These are phyloP conservation scores for Epiblema foenella DNA, from an alignment of 2,888 invertebrate species.

Conservation along the genomic window DNA sequence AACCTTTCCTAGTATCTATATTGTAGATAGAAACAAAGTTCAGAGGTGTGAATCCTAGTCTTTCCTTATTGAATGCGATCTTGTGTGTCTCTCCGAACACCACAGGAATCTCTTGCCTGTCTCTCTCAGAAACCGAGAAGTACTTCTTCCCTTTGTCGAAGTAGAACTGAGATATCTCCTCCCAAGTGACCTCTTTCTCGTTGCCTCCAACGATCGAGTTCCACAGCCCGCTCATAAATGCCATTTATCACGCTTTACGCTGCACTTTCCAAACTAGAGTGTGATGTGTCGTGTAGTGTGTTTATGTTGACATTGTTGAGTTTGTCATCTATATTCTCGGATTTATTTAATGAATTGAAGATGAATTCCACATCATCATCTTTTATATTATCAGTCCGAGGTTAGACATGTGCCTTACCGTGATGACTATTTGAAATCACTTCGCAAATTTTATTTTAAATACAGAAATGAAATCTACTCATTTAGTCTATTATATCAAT, in stretches of 20 bases:
- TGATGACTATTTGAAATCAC: neutral
- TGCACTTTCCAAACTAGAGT: conserved; percentile 54
- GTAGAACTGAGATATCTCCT: conserved; percentile 80
- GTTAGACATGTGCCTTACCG: neutral
- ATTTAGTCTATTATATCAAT: neutral
- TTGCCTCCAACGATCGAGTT: conserved; percentile 77
- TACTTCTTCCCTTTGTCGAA: conserved; percentile 85
- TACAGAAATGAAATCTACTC: neutral
- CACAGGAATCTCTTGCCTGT: conserved; percentile 85
- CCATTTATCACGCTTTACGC: conserved; percentile 71
- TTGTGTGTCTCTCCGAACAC: conserved; percentile 84
- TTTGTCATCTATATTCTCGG: conserved; percentile 5
- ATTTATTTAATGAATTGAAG: conserved; percentile 5
- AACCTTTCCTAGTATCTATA: conserved; percentile 88
- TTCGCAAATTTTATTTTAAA: neutral
- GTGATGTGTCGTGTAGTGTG: conserved; percentile 52
- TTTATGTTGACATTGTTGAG: conserved; percentile 39
- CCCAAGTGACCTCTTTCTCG: conserved; percentile 73
- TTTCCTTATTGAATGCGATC: conserved; percentile 75
- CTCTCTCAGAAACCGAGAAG: conserved; percentile 87
- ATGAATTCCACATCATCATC: conserved; percentile 1
- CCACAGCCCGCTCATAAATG: conserved; percentile 81
- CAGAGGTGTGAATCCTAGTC: conserved; percentile 84
- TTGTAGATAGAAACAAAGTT: conserved; percentile 86
- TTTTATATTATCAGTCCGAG: neutral